Base-by-base conservation (phyloP, 1,140 invertebrate species). In the Achroia grisella region DNA sequence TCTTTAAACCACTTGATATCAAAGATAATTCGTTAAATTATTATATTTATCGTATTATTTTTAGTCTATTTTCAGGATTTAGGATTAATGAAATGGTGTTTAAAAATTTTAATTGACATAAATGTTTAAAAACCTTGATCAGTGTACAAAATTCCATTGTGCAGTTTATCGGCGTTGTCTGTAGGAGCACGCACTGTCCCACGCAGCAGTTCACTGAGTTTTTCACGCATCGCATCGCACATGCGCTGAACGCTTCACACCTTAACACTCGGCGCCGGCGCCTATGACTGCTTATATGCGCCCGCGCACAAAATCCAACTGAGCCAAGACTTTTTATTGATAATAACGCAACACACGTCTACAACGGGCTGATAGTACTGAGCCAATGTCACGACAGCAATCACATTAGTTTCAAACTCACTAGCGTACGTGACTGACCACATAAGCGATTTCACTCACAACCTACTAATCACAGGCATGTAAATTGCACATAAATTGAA, bases 181-280 rank as follows among this genome's bases (percentile, higher is more conserved):
- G 66, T 60, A 4, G 67, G 61, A 48, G 74, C 64, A 52, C 61
- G 61, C 50, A 70, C 69, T n/a, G 75, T 67, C 58, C 59, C 70
- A 33, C 74, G 71, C 40, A 84, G 58, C 50, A 80, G 53, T 34
- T 69, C 67, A 49, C 74, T 52, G 42, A 84, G 68, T 75, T 75
- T 80, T 36, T 80, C 78, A 44, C 74, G 80, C 80, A 84, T 83
- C 70, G 62, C 79, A 80, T 81, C 69, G 76, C 78, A 71, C 71
- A 70, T 71, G 60, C 70, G 62, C 32, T 30, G 50, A 8, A 23
- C 52, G 44, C 14, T 17, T 9, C 14, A 37, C 57, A 57, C 56
- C 52, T 35, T 50, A 46, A 54, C 56, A 49, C 42, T 59, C 64
- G 71, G 68, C 75, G 74, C 78, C 73, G 69, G 74, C 78, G 73